Conservation (phyloP, 1,140 invertebrate species). For the Euglossa dilemma region DNA sequence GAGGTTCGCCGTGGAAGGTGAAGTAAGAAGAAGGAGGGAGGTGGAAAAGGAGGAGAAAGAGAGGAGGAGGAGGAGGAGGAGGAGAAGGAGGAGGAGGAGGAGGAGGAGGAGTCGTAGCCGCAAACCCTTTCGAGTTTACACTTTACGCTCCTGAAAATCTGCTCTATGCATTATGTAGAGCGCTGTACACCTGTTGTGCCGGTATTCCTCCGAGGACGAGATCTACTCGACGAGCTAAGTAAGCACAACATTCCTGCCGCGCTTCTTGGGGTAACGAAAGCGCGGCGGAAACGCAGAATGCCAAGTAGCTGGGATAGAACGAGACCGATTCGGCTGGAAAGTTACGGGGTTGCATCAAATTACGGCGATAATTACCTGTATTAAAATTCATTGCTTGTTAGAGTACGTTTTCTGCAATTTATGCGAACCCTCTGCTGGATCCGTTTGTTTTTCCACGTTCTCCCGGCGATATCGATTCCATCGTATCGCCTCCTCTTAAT, state of each 20-base stretch:
- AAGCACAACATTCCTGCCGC: slow-evolving; percentile 48
- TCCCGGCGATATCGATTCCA: neutral
- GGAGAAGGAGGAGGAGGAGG: neutral
- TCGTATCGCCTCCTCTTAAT: neutral
- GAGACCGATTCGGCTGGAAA: slow-evolving; percentile 46
- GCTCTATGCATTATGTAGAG: slow-evolving; percentile 47
- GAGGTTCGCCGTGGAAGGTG: neutral
- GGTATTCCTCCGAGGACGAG: slow-evolving; percentile 44
- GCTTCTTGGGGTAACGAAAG: slow-evolving; percentile 53
- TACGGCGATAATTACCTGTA: slow-evolving; percentile 47
- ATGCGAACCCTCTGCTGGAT: neutral
- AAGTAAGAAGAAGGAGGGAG: neutral
- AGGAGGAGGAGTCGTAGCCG: neutral
- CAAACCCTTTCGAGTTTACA: slow-evolving; percentile 19
- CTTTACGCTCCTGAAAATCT: slow-evolving; percentile 32
- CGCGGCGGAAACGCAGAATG: slow-evolving; percentile 49
- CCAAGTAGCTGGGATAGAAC: slow-evolving; percentile 42
- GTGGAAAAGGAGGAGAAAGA: too few relatives aligned
- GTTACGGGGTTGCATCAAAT: slow-evolving; percentile 38
- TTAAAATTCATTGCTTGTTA: slow-evolving; percentile 50
- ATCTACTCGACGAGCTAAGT: slow-evolving; percentile 49
- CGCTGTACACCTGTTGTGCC: slow-evolving; percentile 51
- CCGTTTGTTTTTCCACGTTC: slow-evolving; percentile 22
- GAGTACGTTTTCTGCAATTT: slow-evolving; percentile 34
- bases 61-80: too few relatives aligned